A percentile compares a stretch with the other conserved stretches of the same genome.
Conservation (phyloP, 1,140 invertebrate species). For the Musca domestica region DNA sequence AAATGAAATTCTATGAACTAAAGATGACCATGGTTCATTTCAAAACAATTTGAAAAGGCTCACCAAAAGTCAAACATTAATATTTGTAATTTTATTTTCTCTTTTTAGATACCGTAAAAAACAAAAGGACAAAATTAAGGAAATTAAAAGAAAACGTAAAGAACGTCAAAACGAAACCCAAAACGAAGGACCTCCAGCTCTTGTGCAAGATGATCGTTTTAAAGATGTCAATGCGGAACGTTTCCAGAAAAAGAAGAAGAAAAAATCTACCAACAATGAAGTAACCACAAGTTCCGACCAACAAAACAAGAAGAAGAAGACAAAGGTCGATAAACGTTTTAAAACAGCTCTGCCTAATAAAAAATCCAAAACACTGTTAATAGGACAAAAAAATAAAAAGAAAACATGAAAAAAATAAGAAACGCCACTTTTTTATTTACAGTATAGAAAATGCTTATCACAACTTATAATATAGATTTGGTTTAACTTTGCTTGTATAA, state of each 20-base stretch:
- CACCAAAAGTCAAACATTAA: too few relatives aligned
- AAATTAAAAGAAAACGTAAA: conserved; percentile 37
- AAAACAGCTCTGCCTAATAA: conserved; percentile 9
- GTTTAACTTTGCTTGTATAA: too few relatives aligned
- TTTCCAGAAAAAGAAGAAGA: conserved; percentile 37
- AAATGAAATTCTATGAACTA: too few relatives aligned
- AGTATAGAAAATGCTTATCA: neutral
- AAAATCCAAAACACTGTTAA: neutral
- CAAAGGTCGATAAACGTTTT: neutral
- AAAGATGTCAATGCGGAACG: conserved; percentile 37
- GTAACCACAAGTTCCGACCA: neutral
- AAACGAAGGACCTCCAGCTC: conserved; percentile 25
- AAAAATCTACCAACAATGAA: conserved; percentile 17
- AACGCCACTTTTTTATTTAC: neutral
- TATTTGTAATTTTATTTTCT: neutral
- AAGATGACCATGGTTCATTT: too few relatives aligned
- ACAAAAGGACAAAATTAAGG: conserved; percentile 47
- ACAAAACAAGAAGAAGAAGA: neutral
- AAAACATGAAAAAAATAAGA: neutral
- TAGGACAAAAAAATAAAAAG: neutral
- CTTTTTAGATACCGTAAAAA: conserved; percentile 42
- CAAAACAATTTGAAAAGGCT: too few relatives aligned
- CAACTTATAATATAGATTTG: neutral
- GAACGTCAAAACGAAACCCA: conserved; percentile 30
- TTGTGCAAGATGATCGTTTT: conserved; percentile 49